These are phyloP conservation scores for Trinectes maculatus DNA, from an alignment of 2,113 vertebrate genomes.

Conservation along the genomic window DNA sequence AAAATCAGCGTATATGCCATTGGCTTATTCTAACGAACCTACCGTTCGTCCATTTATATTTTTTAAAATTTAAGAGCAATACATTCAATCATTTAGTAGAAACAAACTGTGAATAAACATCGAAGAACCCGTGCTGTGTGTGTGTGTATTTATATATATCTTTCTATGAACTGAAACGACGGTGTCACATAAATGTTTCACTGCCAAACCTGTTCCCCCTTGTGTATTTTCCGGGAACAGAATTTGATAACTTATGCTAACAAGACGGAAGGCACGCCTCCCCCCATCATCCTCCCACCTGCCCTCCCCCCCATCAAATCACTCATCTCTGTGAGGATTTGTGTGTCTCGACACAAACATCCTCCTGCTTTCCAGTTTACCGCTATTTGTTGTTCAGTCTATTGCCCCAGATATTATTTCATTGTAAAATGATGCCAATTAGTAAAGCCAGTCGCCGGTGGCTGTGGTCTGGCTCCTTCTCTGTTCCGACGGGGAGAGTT, in stretches of 20 bases:
- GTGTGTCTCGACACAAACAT: slow-evolving; percentile 31
- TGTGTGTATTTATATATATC: no score
- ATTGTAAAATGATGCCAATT: slow-evolving; percentile 77
- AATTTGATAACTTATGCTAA: slow-evolving; percentile 62
- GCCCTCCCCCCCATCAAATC: slow-evolving; percentile 28
- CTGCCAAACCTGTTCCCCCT: slow-evolving; percentile 18
- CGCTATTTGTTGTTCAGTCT: slow-evolving; percentile 60
- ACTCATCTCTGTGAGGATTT: not conserved
- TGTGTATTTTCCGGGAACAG: slow-evolving; percentile 30
- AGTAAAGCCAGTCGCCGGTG: slow-evolving; percentile 74
- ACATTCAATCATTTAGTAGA: slow-evolving; percentile 20
- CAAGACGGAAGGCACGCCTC: slow-evolving; percentile 42
- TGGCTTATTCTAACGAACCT: no score
- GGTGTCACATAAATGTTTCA: slow-evolving; percentile 69
- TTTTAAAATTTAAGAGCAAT: not conserved
- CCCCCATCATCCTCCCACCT: not conserved
- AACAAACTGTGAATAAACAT: slow-evolving; percentile 12
- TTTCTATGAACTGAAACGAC: slow-evolving; percentile 54
- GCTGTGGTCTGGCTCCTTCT: slow-evolving; percentile 72
- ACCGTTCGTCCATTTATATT: no score
- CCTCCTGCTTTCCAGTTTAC: slow-evolving; percentile 47
- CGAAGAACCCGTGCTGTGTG: slow-evolving; percentile 18
- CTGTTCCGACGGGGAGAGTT: slow-evolving; percentile 74
- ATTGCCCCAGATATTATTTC: slow-evolving; percentile 77
- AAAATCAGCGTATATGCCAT: no score